Evolutionary conservation across 1,140 invertebrate genomes (phyloP).

Genomic region (Orius insidiosus): DNA sequence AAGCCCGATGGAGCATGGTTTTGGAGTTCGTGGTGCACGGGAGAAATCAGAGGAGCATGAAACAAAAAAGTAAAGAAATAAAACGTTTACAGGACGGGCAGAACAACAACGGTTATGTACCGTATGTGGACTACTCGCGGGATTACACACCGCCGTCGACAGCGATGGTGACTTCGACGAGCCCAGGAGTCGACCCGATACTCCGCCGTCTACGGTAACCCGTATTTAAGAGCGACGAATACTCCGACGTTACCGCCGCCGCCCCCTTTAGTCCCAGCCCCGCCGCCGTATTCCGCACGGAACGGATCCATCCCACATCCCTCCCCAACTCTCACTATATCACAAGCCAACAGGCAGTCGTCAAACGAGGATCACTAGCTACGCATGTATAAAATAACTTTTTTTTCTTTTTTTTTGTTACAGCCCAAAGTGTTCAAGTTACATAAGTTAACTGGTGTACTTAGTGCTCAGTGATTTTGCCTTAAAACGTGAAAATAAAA

Average conservation of each 20-base stretch:
- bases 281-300: conserved; percentile 19
- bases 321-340: conserved; percentile 31
- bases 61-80: no score
- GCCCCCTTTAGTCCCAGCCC: conserved; percentile 36
- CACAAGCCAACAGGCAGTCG: conserved; percentile 27
- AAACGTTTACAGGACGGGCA: conserved; percentile 46
- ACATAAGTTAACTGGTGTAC: conserved; percentile 1
- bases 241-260: conserved; percentile 59
- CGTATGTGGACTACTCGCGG: conserved; percentile 67
- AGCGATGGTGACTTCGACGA: not conserved
- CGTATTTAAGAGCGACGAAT: conserved; percentile 56
- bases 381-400: conserved; percentile 38
- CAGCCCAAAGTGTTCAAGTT: conserved; percentile 6
- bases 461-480: conserved; percentile 2
- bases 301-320: conserved; percentile 27
- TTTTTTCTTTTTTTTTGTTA: conserved; percentile 9
- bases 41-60: no score
- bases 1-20: conserved; percentile 5
- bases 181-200: conserved; percentile 54
- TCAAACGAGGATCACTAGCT: conserved; percentile 39
- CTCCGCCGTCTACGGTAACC: conserved; percentile 75
- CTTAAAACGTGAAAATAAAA: not conserved
- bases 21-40: not conserved
- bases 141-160: conserved; percentile 62
- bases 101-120: conserved; percentile 75